Base-by-base conservation (phyloP, 2,888 invertebrate genomes). In the Cantharis rustica region DNA sequence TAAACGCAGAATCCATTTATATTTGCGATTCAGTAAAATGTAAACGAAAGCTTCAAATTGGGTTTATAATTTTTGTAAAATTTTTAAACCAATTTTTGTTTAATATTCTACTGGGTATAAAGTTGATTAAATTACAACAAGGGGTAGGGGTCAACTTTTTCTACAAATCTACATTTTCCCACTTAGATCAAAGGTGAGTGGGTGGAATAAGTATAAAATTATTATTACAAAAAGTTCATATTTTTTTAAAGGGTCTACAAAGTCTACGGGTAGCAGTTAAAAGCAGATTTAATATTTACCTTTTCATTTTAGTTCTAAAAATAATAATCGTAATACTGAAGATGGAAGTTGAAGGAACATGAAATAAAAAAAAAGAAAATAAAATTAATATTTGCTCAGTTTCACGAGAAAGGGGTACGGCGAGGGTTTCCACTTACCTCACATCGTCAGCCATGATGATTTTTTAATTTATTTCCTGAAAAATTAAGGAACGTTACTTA, bases 381-480 rank as follows among this genome's bases (percentile, higher is more conserved):
- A 69, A 15, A 13, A 68, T 16, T 66, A 17, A 68, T 23, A 16
- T 61, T 13, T 0, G 9, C n/a, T 3, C 10, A 10, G n/a, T n/a
- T 47, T 7, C 1, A 7, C 0, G 3, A 13, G 13, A 16, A 47
- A 15, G 4, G 69, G 26, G 64, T 64, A 47, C 20, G 16, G 10
- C n/a, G 1, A 62, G 31, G 10, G 13, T 10, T 64, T 64, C 26
- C 16, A 66, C 47, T 66, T 26, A 62, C 31, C 90, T 92, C 95
- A 90, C 96, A 93, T 96, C 96, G 93, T 96, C 96, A 92, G 95
- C 95, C 96, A 96, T 96, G 91, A 88, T 89, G 89, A 90, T 90
- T 87, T 88, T 88, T 89, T 89, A 89, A 20, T 90, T 91, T 61
- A 17, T 77, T 75, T 90, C 90, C 92, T 93, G 89, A 80, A 91